Evolutionary conservation across 2,797 vertebrate species (phyloP).

Genomic region (Lophius americanus): DNA sequence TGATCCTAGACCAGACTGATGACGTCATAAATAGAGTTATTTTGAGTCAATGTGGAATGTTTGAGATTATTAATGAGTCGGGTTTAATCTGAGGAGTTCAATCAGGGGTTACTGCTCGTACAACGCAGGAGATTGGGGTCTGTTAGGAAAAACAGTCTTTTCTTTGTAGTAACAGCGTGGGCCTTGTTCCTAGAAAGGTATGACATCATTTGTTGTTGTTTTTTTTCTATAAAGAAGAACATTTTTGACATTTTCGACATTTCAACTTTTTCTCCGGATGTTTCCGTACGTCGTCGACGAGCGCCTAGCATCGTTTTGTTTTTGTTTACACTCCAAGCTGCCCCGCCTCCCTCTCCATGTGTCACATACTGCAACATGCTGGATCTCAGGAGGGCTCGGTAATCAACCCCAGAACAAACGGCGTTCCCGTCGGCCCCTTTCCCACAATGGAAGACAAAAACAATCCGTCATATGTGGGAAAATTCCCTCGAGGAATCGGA

Average conservation of each 20-base stretch:
- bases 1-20: too few relatives aligned
- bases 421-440: constrained; percentile 26
- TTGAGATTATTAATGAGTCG: too few relatives aligned
- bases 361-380: constrained; percentile 19
- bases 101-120: too few relatives aligned
- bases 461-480: constrained; percentile 34
- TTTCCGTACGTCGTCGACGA: constrained; percentile 5
- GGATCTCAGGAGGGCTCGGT: constrained; percentile 40
- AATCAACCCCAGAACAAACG: constrained; percentile 29
- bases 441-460: constrained; percentile 46
- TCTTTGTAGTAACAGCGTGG: too few relatives aligned
- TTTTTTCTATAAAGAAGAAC: too few relatives aligned
- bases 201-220: too few relatives aligned
- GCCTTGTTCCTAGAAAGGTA: too few relatives aligned
- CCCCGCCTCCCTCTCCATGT: constrained; percentile 7
- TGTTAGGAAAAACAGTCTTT: too few relatives aligned
- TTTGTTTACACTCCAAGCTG: constrained; percentile 34
- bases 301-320: constrained; percentile 11
- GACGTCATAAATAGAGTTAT: too few relatives aligned
- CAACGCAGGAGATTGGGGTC: too few relatives aligned
- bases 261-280: constrained; percentile 12
- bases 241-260: neutral
- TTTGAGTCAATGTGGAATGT: too few relatives aligned
- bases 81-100: too few relatives aligned
- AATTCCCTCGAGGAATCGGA: constrained; percentile 20